Conservation (phyloP, 2,113 vertebrate species). For the Perca flavescens region DNA sequence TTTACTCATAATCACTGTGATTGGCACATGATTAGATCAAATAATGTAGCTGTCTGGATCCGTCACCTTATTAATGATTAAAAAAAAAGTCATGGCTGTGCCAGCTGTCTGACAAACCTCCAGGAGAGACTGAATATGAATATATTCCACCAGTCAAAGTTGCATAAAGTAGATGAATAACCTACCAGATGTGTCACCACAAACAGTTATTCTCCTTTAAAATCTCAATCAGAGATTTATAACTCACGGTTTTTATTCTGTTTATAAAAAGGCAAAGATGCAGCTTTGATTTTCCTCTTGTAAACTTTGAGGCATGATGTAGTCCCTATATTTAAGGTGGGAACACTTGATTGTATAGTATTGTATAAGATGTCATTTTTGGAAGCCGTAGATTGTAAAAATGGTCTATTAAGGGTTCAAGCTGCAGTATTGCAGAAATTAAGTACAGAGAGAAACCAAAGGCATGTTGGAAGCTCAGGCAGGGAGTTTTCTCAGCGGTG, state of each 20-base stretch:
- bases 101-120: slow-evolving; percentile 52
- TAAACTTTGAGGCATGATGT: slow-evolving; percentile 32
- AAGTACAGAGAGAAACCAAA: slow-evolving; percentile 77
- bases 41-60: slow-evolving; percentile 57
- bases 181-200: slow-evolving; percentile 58
- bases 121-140: slow-evolving; percentile 30
- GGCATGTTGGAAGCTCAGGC: slow-evolving; percentile 79
- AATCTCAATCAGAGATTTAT: slow-evolving; percentile 19
- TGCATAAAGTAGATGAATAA: slow-evolving; percentile 55
- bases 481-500: slow-evolving; percentile 84
- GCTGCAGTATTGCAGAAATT: slow-evolving; percentile 66
- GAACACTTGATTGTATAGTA: slow-evolving; percentile 63
- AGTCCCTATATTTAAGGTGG: slow-evolving; percentile 46
- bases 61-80: slow-evolving; percentile 43
- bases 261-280: slow-evolving; percentile 11
- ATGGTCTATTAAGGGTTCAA: slow-evolving; percentile 58
- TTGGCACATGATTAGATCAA: slow-evolving; percentile 65
- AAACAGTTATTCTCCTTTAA: slow-evolving; percentile 13
- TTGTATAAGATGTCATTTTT: slow-evolving; percentile 42
- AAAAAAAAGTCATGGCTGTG: slow-evolving; percentile 31
- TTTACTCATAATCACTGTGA: slow-evolving; percentile 52
- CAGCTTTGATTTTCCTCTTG: slow-evolving; percentile 29
- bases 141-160: slow-evolving; percentile 37
- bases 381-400: slow-evolving; percentile 61
- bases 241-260: slow-evolving; percentile 11